Evolutionary conservation across 2,888 invertebrate species (phyloP).

Genomic region (Meteorus colon): DNA sequence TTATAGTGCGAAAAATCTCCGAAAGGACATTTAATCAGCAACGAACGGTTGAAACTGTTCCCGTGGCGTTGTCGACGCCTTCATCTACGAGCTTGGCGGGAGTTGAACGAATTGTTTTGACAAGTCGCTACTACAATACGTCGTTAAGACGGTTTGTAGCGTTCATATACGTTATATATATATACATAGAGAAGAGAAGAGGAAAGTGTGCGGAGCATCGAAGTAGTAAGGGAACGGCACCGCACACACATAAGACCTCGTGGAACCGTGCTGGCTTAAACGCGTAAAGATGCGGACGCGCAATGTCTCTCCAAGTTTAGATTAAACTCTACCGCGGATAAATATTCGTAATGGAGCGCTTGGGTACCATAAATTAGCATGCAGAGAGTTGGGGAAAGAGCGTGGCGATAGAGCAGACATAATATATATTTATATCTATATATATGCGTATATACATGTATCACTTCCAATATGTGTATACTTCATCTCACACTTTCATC

Average conservation of each 20-base stretch:
- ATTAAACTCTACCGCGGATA: slow-evolving; percentile 73
- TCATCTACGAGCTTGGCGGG: slow-evolving; percentile 12
- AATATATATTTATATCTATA: slow-evolving; percentile 39
- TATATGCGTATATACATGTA: slow-evolving; percentile 33
- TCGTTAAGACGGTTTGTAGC: slow-evolving; percentile 66
- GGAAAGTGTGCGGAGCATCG: slow-evolving; percentile 49
- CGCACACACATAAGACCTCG: slow-evolving; percentile 22
- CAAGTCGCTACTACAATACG: slow-evolving; percentile 72
- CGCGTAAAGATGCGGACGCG: slow-evolving; percentile 52
- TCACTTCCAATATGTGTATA: slow-evolving; percentile 43
- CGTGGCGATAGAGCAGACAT: neutral
- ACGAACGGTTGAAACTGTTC: slow-evolving; percentile 55
- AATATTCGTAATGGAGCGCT: slow-evolving; percentile 74
- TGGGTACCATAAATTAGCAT: slow-evolving; percentile 74
- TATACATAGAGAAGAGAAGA: neutral
- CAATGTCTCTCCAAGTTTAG: slow-evolving; percentile 72
- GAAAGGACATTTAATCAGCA: slow-evolving; percentile 62
- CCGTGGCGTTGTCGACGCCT: slow-evolving; percentile 43
- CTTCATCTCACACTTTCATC: slow-evolving; percentile 44
- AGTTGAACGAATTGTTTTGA: slow-evolving; percentile 64
- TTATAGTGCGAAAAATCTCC: slow-evolving; percentile 46
- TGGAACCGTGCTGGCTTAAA: slow-evolving; percentile 1
- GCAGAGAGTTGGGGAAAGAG: slow-evolving; percentile 42
- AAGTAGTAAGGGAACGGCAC: slow-evolving; percentile 25
- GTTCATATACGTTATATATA: neutral